These are phyloP conservation scores for Nibea albiflora DNA, from an alignment of 2,113 vertebrate species.

Conservation along the genomic window DNA sequence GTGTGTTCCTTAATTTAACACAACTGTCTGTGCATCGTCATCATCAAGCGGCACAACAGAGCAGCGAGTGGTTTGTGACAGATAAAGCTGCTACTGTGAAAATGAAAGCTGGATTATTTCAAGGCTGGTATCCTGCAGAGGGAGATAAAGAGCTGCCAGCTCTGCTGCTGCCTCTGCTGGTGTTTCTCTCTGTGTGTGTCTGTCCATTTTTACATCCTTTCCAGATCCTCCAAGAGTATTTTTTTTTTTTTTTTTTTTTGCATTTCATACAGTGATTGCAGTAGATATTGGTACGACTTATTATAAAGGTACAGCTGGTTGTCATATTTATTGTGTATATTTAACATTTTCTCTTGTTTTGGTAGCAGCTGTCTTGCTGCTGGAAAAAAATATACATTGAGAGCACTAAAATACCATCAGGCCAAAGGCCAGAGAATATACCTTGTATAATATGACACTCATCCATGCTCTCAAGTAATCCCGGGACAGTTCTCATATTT, in stretches of 20 bases:
- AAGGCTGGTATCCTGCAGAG: conserved; percentile 59
- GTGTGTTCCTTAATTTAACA: background rate
- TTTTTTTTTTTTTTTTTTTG: background rate
- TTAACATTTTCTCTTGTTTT: background rate
- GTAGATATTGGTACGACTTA: background rate
- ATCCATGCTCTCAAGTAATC: conserved; percentile 57
- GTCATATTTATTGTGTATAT: background rate
- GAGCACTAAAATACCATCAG: background rate
- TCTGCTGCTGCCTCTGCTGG: background rate
- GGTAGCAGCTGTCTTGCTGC: background rate
- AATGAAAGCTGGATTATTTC: conserved; percentile 32
- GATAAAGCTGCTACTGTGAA: background rate
- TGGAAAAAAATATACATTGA: background rate
- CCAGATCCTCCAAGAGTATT: background rate
- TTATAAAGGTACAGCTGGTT: background rate
- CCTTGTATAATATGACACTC: conserved; percentile 43
- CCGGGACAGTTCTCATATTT: conserved; percentile 45
- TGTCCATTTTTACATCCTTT: conserved; percentile 22
- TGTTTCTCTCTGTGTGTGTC: conserved; percentile 3
- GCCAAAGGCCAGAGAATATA: conserved; percentile 23
- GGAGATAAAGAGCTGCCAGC: conserved; percentile 62
- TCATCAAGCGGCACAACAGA: background rate
- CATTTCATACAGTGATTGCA: background rate
- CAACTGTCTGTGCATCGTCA: conserved; percentile 1
- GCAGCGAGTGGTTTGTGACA: conserved; percentile 10